Conservation (phyloP, 2,797 vertebrate genomes). For the Sebastes aleutianus region DNA sequence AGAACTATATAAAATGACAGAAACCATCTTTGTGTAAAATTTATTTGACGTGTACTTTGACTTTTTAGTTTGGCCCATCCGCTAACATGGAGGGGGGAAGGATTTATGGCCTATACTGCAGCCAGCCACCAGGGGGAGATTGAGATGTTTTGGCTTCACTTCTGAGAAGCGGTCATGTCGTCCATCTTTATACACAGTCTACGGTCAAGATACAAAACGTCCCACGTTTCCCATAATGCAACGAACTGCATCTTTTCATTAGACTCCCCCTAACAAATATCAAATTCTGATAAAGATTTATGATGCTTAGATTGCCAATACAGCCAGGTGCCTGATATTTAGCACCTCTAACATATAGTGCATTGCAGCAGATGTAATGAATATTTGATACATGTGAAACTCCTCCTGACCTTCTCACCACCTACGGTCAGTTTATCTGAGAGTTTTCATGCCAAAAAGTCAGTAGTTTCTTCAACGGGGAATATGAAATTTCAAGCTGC, state of each 20-base stretch:
- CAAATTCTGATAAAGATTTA: neutral
- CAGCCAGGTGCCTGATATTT: constrained; percentile 9
- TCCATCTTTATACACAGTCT: too few species aligned
- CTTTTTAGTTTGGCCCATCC: too few species aligned
- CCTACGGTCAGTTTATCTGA: constrained; percentile 54
- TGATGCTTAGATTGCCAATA: neutral
- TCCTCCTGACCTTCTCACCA: constrained; percentile 45
- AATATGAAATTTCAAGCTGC: constrained; percentile 63
- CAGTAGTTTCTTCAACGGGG: constrained; percentile 41
- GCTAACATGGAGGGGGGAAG: too few species aligned
- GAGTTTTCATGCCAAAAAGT: constrained; percentile 35
- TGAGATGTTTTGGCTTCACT: too few species aligned
- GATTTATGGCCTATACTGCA: too few species aligned
- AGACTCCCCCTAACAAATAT: neutral
- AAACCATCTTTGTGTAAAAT: too few species aligned
- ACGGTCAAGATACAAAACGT: neutral
- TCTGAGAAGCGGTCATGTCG: too few species aligned
- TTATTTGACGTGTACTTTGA: too few species aligned
- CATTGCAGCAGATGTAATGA: constrained; percentile 28
- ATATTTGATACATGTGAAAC: constrained; percentile 31
- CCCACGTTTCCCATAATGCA: neutral
- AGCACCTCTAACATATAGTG: neutral
- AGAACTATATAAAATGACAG: too few species aligned
- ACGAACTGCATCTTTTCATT: neutral
- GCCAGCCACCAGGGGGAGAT: too few species aligned